These are phyloP conservation scores for Ramazzottius varieornatus DNA, from an alignment of 2,888 invertebrate species.

Conservation along the genomic window DNA sequence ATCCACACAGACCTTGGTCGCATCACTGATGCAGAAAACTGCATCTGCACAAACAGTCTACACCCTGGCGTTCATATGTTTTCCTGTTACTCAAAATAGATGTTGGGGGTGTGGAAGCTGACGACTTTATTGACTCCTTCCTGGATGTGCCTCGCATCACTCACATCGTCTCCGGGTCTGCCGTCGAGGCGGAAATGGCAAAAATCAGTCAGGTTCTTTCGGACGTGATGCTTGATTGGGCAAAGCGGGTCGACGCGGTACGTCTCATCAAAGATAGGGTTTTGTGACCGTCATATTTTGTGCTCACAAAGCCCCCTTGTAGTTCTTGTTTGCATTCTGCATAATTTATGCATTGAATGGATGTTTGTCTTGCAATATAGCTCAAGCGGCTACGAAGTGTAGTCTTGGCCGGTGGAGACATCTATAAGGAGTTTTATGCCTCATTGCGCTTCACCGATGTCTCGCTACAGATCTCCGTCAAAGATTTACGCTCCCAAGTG, in stretches of 20 bases:
- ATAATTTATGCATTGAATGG: too few species aligned
- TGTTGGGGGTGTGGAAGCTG: constrained; percentile 56
- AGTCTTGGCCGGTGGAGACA: constrained; percentile 49
- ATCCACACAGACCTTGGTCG: too few species aligned
- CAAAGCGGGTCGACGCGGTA: constrained; percentile 67
- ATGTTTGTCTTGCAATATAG: constrained; percentile 27
- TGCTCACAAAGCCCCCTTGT: too few species aligned
- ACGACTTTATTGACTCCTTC: constrained; percentile 58
- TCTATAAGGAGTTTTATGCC: constrained; percentile 42
- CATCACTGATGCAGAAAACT: too few species aligned
- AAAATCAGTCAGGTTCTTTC: constrained; percentile 44
- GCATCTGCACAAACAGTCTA: too few species aligned
- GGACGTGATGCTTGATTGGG: constrained; percentile 68
- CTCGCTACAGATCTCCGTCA: constrained; percentile 50
- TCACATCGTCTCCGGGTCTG: constrained; percentile 36
- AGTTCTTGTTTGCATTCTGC: too few species aligned
- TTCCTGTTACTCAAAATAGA: too few species aligned
- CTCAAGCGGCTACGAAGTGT: constrained; percentile 58
- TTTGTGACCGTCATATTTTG: too few species aligned
- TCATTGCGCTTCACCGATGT: constrained; percentile 50
- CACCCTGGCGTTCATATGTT: too few species aligned
- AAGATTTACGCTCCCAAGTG: constrained; percentile 70
- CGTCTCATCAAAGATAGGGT: too few species aligned
- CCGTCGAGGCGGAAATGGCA: constrained; percentile 52
- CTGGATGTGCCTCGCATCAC: constrained; percentile 37